These are phyloP conservation scores for Macroglossus sobrinus DNA, from an alignment of 2,113 vertebrate species.

Conservation along the genomic window DNA sequence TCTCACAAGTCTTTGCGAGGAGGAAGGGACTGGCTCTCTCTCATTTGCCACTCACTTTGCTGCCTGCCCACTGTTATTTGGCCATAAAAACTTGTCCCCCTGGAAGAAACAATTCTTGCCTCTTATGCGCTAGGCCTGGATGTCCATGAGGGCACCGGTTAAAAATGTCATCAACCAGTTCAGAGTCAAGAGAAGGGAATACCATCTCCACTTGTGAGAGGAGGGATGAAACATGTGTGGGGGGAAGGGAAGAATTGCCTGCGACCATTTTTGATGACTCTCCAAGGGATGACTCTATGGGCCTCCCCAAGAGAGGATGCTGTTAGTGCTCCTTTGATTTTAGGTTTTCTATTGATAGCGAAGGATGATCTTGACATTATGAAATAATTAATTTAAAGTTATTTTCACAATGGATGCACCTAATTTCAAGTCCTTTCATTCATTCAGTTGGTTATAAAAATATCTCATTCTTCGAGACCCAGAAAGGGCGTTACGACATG, in stretches of 20 bases:
- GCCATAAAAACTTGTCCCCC: neutral
- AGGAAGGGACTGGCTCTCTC: neutral
- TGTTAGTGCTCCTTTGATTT: neutral
- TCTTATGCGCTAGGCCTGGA: neutral
- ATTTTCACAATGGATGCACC: neutral
- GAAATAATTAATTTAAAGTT: neutral
- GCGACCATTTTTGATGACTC: neutral
- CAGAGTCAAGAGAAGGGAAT: neutral
- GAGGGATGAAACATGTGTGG: neutral
- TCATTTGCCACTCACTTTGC: accelerated
- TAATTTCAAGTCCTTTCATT: neutral
- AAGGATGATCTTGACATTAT: neutral
- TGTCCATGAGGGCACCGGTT: too few relatives aligned
- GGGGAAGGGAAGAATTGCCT: neutral
- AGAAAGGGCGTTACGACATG: neutral
- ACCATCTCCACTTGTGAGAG: too few relatives aligned
- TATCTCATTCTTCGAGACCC: neutral
- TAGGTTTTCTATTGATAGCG: neutral
- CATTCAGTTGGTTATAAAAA: neutral
- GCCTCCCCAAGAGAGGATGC: neutral
- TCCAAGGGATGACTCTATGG: neutral
- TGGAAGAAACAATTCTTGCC: neutral
- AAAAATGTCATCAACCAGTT: neutral
- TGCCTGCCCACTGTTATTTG: neutral
- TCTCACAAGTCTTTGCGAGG: neutral